Conservation (phyloP, 2,113 vertebrate genomes). For the Apteryx owenii region DNA sequence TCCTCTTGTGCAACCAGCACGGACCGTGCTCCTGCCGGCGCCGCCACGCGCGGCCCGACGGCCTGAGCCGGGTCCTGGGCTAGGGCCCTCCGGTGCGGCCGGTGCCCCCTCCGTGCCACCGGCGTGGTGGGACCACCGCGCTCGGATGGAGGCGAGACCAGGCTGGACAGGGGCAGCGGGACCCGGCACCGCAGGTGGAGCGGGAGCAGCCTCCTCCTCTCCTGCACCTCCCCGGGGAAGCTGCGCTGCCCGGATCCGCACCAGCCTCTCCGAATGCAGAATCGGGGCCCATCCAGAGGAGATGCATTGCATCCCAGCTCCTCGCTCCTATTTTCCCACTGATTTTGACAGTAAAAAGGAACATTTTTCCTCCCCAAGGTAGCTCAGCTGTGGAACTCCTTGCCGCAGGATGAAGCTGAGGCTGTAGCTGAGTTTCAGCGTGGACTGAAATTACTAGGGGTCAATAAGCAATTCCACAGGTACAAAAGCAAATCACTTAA, state of each 20-base stretch:
- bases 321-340: neutral
- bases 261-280: neutral
- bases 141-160: neutral
- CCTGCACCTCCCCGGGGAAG: neutral
- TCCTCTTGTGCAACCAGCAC: slow-evolving; percentile 10
- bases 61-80: neutral
- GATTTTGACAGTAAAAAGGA: neutral
- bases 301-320: fast-evolving
- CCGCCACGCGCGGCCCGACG: too few species aligned
- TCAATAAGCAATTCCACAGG: neutral
- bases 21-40: neutral
- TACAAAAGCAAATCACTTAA: neutral
- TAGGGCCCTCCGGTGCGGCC: neutral
- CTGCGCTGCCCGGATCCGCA: neutral
- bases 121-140: neutral
- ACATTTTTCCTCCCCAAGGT: fast-evolving
- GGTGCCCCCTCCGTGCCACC: too few species aligned
- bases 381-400: neutral
- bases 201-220: neutral
- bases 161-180: neutral
- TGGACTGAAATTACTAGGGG: neutral
- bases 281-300: neutral
- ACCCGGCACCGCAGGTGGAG: neutral
- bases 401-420: neutral
- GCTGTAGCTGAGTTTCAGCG: neutral